phyloP scores from a whole-genome alignment of 2,113 vertebrate genomes.

The Machaerirhynchus nigripectus region DNA sequence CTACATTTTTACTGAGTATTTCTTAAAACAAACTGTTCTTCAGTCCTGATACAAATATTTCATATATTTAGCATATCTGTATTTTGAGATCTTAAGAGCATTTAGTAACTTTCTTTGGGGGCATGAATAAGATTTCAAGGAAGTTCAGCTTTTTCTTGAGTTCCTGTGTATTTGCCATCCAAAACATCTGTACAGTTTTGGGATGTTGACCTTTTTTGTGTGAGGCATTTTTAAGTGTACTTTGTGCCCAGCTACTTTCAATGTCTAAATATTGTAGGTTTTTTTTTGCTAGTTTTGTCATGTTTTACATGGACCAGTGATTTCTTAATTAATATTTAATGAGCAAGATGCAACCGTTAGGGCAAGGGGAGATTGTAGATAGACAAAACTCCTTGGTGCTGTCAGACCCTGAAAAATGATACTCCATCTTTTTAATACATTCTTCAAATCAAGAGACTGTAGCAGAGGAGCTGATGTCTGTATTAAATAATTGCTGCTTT shows the following conservation, averaged over 20 bases:
- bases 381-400: not conserved
- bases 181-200: not conserved
- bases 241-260: not conserved
- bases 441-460: not conserved
- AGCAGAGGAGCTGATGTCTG: not conserved
- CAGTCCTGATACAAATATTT: not conserved
- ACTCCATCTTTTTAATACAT: not conserved
- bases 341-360: not conserved
- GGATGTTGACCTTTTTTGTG: not conserved
- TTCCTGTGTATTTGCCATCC: not conserved
- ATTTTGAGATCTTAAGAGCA: not conserved
- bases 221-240: not conserved
- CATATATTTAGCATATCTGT: not conserved
- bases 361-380: too few relatives aligned
- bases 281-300: not conserved
- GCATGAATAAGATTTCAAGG: not conserved
- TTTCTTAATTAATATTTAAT: not conserved
- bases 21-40: not conserved
- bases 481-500: constrained; percentile 43
- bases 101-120: not conserved
- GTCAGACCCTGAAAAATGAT: not conserved
- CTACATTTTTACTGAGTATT: not conserved
- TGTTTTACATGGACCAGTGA: not conserved
- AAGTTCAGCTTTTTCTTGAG: not conserved
- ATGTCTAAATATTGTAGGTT: too few relatives aligned